Base-by-base conservation (phyloP, 2,888 invertebrate species). In the Lycia hirtaria region DNA sequence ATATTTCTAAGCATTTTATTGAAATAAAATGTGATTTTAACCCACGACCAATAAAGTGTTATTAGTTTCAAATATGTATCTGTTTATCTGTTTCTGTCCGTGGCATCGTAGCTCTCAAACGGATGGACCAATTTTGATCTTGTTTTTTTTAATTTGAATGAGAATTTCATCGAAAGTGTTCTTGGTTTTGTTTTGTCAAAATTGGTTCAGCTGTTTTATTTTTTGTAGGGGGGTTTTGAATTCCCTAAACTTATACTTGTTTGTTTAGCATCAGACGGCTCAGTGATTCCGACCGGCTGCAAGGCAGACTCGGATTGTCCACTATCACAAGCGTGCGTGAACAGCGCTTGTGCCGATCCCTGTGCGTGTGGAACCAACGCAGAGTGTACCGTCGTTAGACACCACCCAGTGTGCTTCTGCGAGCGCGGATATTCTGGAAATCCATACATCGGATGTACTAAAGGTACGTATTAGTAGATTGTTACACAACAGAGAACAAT, bases 331-430 rank as follows among this genome's bases (percentile, higher is more conserved):
- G 95, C 97, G 1, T 98, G 98, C 78, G 93, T 97, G 49, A 97
- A 97, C 74, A 93, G 94, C 28, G 92, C 94, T 15, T 98, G 97
- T 77, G 94, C 95, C 7, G 95, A 94, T 75, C 98, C 98, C 0
- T 98, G 98, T 78, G 96, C 96, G 72, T 97, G 97, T 73, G 98
- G 97, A 43, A 92, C 94, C 1, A 95, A 97, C 75, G 95, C 98
- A 4, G 96, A 96, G 68, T 98, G 98, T 79, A 93, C 93, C 57
- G 96, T 98, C 9, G 91, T 94, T 49, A 95, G 96, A 81, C 98
- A 98, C 79, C 96, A 97, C 84, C 97, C 97, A 12, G 95, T 96
- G 12, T 98, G 98, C 80, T 95, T 93, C 72, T 98, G 98, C 80
- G 93, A 94, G 73, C 93, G 95, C 30, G 97, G 97, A 45, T 97